Evolutionary conservation across 1,140 invertebrate genomes (phyloP), one percentile per base, ranked within the genome.

Genomic region (Bemisia tabaci): DNA sequence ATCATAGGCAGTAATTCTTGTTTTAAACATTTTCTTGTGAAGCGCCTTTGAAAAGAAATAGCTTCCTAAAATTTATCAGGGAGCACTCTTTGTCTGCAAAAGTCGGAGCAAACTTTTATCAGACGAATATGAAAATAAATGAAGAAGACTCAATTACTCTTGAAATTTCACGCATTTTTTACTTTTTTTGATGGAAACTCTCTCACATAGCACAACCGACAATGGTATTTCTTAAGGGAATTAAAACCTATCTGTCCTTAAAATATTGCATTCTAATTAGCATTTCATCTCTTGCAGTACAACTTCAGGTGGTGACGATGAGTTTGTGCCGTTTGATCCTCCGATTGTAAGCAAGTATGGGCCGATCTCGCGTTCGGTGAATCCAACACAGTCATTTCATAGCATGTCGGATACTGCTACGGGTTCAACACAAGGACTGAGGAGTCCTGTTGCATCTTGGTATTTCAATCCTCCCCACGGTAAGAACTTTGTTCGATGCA

Each of bases 281-380:
- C 21, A 1, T 68, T 24, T 27, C 22, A 2, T 27, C 9, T 66
- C 71, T 72, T 2, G 74, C 77, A 64, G 80, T 64, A 82, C 83
- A 23, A 84, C 83, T 24, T 82, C 86, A 67, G 82, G 85, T 26
- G 86, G 87, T 64, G 88, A 88, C 69, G 87, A 88, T 72, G 82
- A 86, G 71, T 87, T 87, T 71, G 82, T 89, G 59, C 87, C 89
- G 2, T 90, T 89, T 76, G 88, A 90, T 73, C 79, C 83, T 22
- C 83, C 87, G 24, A 75, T 84, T 22, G 83, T 84, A 22, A 90
- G 84, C 72, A 90, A 88, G 76, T 91, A 87, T 73, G 89, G 89
- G 17, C 88, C 90, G 0, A 91, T 91, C 69, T 90, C 87, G n/a
- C 81, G 88, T 65, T 70, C 33, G 22, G 65, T 26, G 27, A 60